Evolutionary conservation across 2,888 invertebrate genomes (phyloP), one percentile per base, ranked within the genome.

Genomic region (Panopea generosa): DNA sequence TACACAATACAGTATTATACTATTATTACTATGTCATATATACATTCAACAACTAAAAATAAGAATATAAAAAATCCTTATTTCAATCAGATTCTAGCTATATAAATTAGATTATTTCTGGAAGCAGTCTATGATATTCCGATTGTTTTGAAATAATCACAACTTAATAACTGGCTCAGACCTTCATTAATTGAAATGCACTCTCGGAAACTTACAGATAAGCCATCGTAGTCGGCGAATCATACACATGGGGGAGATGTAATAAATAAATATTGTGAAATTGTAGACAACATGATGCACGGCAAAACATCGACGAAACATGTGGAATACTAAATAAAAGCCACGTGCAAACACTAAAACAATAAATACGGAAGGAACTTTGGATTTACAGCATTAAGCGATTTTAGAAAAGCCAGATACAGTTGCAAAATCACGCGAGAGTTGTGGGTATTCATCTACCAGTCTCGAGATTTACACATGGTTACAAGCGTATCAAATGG

Each of bases 331-430:
- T 16, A 53, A 63, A 63, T 53, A 53, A 63, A 63, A 63, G 40
- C 49, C 63, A 63, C 45, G 53, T 63, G 63, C 11, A 38, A 29
- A 38, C 40, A 20, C 45, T 63, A 55, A 63, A 63, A 63, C 63
- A 63, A 63, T 63, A 63, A 63, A 43, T 55, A 45, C 6, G 22
- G 63, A 40, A 63, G 63, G 63, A 63, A 53, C 33, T 53, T 53
- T n/a, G 33, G 63, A 63, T 43, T 63, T 55, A 55, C 33, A 27
- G 55, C 50, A 40, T 55, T 43, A 53, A 55, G 29, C 53, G 45
- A 18, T 20, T 24, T 45, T 18, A 47, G 57, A 57, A 47, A 57
- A 57, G 38, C 16, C 11, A 38, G 55, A 67, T 67, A 57, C 57
- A 49, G 20, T 57, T 67, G 57, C 67, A 67, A 1, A 1, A 18